Evolutionary conservation across 1,140 invertebrate species (phyloP).

Genomic region (Drosophila seguyi): DNA sequence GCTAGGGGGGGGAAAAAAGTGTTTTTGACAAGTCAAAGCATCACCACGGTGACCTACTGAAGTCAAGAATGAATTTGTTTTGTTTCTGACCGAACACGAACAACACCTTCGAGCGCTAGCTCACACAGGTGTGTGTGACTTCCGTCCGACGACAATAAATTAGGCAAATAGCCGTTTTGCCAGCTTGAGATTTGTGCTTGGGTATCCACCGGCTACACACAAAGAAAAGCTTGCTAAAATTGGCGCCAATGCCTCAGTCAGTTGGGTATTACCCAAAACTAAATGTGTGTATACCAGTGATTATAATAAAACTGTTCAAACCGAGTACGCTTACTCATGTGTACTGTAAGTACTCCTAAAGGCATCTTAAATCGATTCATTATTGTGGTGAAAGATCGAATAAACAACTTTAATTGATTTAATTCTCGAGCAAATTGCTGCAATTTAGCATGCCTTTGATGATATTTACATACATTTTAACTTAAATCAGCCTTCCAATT

Average conservation of each 20-base stretch:
- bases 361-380: neutral
- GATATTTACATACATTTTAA: neutral
- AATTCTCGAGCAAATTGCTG: neutral
- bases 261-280: constrained; percentile 1
- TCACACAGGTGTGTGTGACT: constrained; percentile 53
- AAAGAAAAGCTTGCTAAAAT: constrained; percentile 10
- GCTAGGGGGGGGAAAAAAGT: neutral
- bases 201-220: constrained; percentile 38
- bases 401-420: no score
- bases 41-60: constrained; percentile 67
- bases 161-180: constrained; percentile 63
- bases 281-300: neutral
- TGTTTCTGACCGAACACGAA: constrained; percentile 58
- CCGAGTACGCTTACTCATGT: neutral
- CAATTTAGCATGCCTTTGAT: neutral
- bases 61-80: constrained; percentile 79
- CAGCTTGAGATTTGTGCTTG: constrained; percentile 35
- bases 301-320: neutral
- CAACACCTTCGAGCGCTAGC: constrained; percentile 40
- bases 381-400: neutral
- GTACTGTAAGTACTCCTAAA: neutral
- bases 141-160: constrained; percentile 81
- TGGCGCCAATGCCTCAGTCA: neutral
- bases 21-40: constrained; percentile 33
- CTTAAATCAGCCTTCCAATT: neutral